Base-by-base conservation (phyloP, 2,888 invertebrate genomes). In the Nomada hirtipes region DNA sequence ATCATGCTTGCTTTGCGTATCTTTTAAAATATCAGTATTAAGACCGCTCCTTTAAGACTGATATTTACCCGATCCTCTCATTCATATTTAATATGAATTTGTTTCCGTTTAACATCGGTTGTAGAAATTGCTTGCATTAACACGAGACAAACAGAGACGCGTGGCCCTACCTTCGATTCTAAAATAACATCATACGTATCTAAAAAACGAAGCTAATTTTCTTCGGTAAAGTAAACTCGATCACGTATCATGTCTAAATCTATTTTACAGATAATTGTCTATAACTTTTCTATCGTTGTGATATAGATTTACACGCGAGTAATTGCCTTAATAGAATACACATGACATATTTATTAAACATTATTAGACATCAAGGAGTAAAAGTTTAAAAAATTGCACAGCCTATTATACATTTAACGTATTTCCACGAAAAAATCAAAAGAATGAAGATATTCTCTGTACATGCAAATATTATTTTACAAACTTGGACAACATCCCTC, bases 11-110 rank as follows among this genome's bases (percentile, higher is more conserved):
- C 36, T 36, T 36, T 36, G 47, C 47, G 11, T 47, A 47, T 47
- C 47, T 47, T 47, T 44, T 52, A 83, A 88, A 86, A 84, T 86
- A 67, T 83, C 88, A 84, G 86, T 88, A 90, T 90, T 89, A 90
- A 83, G 84, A 91, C 89, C 91, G 90, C 91, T 90, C 76, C 69
- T 86, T 84, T 91, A 90, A 91, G 90, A 90, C 83, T 71, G 82
- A 87, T 89, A 85, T 88, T 86, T 83, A 85, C 75, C 72, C 60
- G 61, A 55, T 23, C n/a, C 55, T n/a, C 10, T 20, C 44, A 13
- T 11, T 4, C 23, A 7, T 23, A 42, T 13, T 63, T 44, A n/a
- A 42, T 10, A 26, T 15, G 15, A 50, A 78, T 61, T 42, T 20
- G 2, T 18, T 18, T 18, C 10, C 0, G 47, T 4, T 73, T 57